phyloP scores from a whole-genome alignment of 2,888 invertebrate genomes.

The Achlya flavicornis region DNA sequence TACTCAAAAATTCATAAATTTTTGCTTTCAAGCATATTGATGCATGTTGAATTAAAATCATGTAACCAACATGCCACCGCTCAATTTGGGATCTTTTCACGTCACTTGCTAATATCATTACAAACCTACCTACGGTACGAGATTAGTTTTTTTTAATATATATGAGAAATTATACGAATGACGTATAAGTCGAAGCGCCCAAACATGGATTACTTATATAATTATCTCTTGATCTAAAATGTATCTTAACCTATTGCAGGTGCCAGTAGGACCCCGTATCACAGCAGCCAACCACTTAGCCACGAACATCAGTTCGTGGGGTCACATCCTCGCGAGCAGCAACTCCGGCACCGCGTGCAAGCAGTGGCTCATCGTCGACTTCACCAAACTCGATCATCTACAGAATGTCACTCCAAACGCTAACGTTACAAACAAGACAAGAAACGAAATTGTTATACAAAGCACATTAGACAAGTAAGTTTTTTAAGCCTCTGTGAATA shows the following conservation, averaged over 20 bases:
- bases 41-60: no score
- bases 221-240: no score
- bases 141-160: no score
- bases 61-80: no score
- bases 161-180: no score
- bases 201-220: no score
- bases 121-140: no score
- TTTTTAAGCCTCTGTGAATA: neutral
- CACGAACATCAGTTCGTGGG: constrained; percentile 89
- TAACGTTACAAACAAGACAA: constrained; percentile 23
- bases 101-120: no score
- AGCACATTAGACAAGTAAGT: constrained; percentile 66
- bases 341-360: constrained; percentile 93
- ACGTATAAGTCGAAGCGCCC: no score
- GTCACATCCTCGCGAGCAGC: constrained; percentile 85
- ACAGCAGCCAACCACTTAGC: constrained; percentile 93
- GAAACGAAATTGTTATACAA: constrained; percentile 60
- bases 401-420: constrained; percentile 32
- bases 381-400: constrained; percentile 80
- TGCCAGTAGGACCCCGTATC: constrained; percentile 89
- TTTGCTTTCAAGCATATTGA: no score
- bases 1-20: no score
- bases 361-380: constrained; percentile 94
- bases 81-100: no score
- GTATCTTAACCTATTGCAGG: constrained; percentile 64